phyloP scores from a whole-genome alignment of 2,113 vertebrate species.

The Zosterops pallidus region DNA sequence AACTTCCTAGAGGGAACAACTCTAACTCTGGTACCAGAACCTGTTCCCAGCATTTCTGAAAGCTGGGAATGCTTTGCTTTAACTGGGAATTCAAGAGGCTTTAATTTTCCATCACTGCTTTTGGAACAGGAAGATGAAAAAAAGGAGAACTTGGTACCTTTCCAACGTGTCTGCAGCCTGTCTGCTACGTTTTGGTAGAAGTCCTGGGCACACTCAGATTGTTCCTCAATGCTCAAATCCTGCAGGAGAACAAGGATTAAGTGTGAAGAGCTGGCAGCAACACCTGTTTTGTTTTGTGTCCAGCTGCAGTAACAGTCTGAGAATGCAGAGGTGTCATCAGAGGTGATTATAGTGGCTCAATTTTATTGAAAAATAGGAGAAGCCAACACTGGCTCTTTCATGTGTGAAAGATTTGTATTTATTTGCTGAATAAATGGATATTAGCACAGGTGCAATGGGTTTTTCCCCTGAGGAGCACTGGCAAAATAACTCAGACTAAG shows the following conservation, averaged over 20 bases:
- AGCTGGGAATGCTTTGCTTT: not conserved
- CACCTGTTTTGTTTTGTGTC: not conserved
- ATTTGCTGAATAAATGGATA: not conserved
- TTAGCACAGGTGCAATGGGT: not conserved
- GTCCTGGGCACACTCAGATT: constrained; percentile 93
- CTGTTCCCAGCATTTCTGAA: not conserved
- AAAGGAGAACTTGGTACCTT: constrained; percentile 75
- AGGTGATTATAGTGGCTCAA: not conserved
- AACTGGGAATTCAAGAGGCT: not conserved
- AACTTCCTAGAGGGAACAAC: not conserved
- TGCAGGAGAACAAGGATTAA: constrained; percentile 14
- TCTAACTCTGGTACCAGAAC: not conserved
- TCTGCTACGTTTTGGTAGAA: constrained; percentile 94
- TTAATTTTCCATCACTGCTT: not conserved
- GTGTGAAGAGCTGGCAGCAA: not conserved
- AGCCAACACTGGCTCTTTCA: not conserved
- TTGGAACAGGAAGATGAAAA: not conserved
- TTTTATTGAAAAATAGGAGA: not conserved
- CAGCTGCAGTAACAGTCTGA: constrained; percentile 28
- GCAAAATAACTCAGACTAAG: not conserved
- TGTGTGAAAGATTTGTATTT: not conserved
- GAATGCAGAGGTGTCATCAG: constrained; percentile 5
- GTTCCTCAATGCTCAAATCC: constrained; percentile 88
- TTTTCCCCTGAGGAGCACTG: not conserved
- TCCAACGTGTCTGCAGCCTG: constrained; percentile 87